These are phyloP conservation scores for Cromileptes altivelis DNA, from an alignment of 2,113 vertebrate genomes.

Conservation along the genomic window DNA sequence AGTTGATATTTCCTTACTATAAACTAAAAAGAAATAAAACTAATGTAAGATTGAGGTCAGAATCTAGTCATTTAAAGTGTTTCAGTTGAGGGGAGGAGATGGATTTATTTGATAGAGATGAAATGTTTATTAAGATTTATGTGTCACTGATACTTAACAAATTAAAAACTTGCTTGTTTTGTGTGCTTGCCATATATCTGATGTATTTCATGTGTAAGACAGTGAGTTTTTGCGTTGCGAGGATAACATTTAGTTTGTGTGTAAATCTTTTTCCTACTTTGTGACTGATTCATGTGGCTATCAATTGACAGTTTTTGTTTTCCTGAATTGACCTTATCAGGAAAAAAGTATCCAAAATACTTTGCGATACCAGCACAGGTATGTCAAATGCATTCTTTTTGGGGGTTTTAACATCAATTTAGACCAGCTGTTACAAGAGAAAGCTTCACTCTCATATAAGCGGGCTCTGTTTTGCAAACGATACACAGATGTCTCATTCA, in stretches of 20 bases:
- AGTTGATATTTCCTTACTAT: neutral
- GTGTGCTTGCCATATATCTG: neutral
- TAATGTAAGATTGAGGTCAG: neutral
- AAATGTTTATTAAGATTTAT: neutral
- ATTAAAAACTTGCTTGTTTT: neutral
- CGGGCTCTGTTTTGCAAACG: slow-evolving; percentile 26
- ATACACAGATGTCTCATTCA: slow-evolving; percentile 64
- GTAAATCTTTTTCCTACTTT: neutral
- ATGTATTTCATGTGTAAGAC: neutral
- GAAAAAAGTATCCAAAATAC: neutral
- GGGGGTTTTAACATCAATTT: neutral
- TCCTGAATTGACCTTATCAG: neutral
- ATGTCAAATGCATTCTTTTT: neutral
- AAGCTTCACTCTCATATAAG: slow-evolving; percentile 31
- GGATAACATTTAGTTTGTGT: too few species aligned
- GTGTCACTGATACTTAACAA: neutral
- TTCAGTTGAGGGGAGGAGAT: neutral
- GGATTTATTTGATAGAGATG: neutral
- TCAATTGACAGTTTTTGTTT: neutral
- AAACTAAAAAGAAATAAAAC: neutral
- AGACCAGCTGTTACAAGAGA: neutral
- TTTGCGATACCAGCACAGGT: neutral
- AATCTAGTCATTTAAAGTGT: neutral
- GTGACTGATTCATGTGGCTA: too few species aligned
- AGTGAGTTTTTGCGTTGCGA: neutral